Percentiles rank a stretch among this genome's conserved stretches.
phyloP scores from a whole-genome alignment of 2,888 invertebrate genomes.

The Epicampocera succincta region DNA sequence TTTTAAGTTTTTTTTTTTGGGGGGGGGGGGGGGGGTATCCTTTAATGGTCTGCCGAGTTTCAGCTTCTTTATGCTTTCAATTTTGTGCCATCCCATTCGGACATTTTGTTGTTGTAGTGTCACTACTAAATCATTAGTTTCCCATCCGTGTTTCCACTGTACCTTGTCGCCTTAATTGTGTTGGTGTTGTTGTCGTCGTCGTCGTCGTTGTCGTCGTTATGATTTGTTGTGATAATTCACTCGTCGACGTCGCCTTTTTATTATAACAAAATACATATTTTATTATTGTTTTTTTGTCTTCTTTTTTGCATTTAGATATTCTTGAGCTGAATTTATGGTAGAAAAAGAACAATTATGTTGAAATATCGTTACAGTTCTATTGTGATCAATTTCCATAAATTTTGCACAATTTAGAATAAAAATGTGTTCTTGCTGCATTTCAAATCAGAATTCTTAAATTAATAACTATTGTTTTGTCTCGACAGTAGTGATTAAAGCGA shows the following conservation, averaged over 20 bases:
- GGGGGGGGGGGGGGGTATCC: too few species aligned
- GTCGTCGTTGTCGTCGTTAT: constrained; percentile 60
- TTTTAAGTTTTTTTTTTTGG: too few species aligned
- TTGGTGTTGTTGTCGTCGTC: constrained; percentile 51
- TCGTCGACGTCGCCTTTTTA: constrained; percentile 50
- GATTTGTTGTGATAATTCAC: constrained; percentile 66
- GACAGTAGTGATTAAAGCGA: constrained; percentile 30
- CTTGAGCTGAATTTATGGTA: constrained; percentile 51
- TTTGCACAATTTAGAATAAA: constrained; percentile 62
- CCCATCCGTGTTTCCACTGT: constrained; percentile 52
- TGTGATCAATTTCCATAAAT: constrained; percentile 69
- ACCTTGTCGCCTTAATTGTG: constrained; percentile 52
- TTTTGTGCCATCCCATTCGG: too few species aligned
- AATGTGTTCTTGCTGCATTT: constrained; percentile 60
- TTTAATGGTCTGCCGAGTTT: too few species aligned
- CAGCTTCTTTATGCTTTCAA: too few species aligned
- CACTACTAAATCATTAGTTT: too few species aligned
- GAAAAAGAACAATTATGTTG: constrained; percentile 62
- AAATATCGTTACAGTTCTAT: constrained; percentile 69
- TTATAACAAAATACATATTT: constrained; percentile 42
- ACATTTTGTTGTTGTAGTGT: too few species aligned
- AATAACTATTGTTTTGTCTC: constrained; percentile 64
- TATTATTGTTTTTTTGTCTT: constrained; percentile 28
- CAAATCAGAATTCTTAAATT: constrained; percentile 61
- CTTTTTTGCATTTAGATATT: neutral